Evolutionary conservation across 2,113 vertebrate genomes (phyloP), one percentile per base, ranked within the genome.

Genomic region (Lucifuga dentata): DNA sequence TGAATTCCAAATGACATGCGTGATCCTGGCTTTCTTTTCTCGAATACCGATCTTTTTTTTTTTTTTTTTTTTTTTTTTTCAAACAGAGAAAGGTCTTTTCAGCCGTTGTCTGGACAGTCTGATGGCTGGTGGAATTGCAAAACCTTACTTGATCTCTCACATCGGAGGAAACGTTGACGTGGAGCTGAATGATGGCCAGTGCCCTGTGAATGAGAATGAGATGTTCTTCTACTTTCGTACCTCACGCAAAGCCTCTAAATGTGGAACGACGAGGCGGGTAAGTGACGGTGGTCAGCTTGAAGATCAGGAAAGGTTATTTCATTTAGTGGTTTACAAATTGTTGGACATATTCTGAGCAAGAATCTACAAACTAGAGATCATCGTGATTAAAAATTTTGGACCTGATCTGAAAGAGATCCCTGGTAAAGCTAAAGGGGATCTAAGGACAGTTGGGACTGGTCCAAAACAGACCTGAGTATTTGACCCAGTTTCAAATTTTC

Each of bases 21-120:
- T n/a, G n/a, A n/a, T n/a, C n/a, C n/a, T n/a, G n/a, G n/a, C n/a
- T n/a, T n/a, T n/a, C n/a, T n/a, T n/a, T n/a, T n/a, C n/a, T n/a
- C n/a, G n/a, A n/a, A n/a, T n/a, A n/a, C n/a, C n/a, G n/a, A n/a
- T n/a, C n/a, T n/a, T n/a, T n/a, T n/a, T n/a, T n/a, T 7, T 24
- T 0, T 26, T 17, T n/a, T 7, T 53, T 29, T 29, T 5, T 15
- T 2, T 39, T 21, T 6, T 0, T 17, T 26, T 43, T 60, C 11
- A 32, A 52, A 57, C 80, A 93, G 92, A 90, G 55, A 84, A 73
- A 1, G 92, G 92, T 1, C 71, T 90, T 62, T 91, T 88, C 84
- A 88, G 80, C 19, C 78, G 56, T 40, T 92, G 91, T 65, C 59
- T 78, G 72, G 56, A 81, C 7, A 77, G 72, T 29, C 9, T 76